Evolutionary conservation across 2,888 invertebrate species (phyloP).

Genomic region (Xylota segnis): DNA sequence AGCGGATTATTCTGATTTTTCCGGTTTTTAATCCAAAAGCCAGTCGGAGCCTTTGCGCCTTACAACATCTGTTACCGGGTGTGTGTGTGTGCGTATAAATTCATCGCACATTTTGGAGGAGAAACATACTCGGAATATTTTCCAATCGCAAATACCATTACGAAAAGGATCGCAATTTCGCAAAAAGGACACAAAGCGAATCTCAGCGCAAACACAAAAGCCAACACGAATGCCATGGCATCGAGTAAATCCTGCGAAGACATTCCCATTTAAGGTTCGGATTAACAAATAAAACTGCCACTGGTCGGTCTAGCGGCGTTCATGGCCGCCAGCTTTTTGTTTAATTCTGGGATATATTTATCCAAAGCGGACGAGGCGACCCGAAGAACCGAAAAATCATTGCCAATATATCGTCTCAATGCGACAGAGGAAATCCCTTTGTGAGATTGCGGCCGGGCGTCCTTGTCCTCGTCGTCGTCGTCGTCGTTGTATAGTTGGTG

Average conservation of each 20-base stretch:
- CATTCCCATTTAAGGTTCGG: slow-evolving; percentile 69
- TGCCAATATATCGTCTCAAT: slow-evolving; percentile 66
- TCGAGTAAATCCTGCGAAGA: slow-evolving; percentile 71
- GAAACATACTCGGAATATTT: slow-evolving; percentile 26
- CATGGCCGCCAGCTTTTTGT: slow-evolving; percentile 59
- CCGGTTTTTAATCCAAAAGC: slow-evolving; percentile 23
- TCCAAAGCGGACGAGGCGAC: slow-evolving; percentile 28
- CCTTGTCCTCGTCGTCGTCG: slow-evolving; percentile 27
- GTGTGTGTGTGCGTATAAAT: too few species aligned
- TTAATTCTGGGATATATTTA: slow-evolving; percentile 74
- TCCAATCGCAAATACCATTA: slow-evolving; percentile 41
- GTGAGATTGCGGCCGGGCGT: slow-evolving; percentile 62
- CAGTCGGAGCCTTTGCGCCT: slow-evolving; percentile 5
- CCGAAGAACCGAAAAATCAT: slow-evolving; percentile 34
- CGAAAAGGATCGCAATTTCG: slow-evolving; percentile 46
- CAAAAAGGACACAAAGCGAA: slow-evolving; percentile 45
- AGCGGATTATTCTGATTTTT: slow-evolving; percentile 32
- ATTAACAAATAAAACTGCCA: slow-evolving; percentile 66
- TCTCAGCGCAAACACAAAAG: slow-evolving; percentile 38
- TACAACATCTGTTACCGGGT: slow-evolving; percentile 16
- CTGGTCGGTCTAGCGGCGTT: slow-evolving; percentile 26
- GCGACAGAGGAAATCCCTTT: slow-evolving; percentile 73
- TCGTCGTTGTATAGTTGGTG: background rate
- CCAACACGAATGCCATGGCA: slow-evolving; percentile 47
- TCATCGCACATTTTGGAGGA: background rate